Conservation (phyloP, 2,888 invertebrate genomes). For the Hedychridium roseum region DNA sequence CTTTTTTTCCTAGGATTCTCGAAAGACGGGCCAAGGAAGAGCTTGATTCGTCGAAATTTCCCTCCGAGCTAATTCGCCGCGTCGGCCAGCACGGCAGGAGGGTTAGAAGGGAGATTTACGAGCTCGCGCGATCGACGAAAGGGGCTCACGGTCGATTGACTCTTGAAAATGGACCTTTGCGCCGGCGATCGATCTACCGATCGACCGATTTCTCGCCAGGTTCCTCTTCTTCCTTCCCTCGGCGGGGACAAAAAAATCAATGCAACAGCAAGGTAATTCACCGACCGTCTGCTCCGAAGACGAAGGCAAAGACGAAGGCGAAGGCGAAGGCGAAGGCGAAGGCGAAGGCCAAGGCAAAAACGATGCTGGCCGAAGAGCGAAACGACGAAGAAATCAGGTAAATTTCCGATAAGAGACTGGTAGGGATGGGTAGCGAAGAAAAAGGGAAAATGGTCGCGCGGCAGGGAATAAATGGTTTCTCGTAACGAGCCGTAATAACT, state of each 20-base stretch:
- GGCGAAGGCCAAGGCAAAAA: too few relatives aligned
- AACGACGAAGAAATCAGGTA: too few relatives aligned
- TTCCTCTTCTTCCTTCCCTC: too few relatives aligned
- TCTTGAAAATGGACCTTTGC: conserved; percentile 41
- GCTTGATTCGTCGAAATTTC: conserved; percentile 29
- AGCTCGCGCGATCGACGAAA: conserved; percentile 47
- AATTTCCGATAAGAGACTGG: too few relatives aligned
- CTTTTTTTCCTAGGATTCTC: conserved; percentile 3
- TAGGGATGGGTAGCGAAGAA: too few relatives aligned
- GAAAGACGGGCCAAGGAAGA: conserved; percentile 6
- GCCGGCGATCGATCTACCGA: background rate
- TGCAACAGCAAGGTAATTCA: too few relatives aligned
- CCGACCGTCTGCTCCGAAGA: conserved; percentile 10
- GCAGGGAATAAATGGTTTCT: conserved; percentile 23
- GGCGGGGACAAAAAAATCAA: too few relatives aligned
- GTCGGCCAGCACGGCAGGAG: background rate
- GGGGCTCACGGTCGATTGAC: conserved; percentile 53
- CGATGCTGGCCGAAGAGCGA: too few relatives aligned
- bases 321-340: conserved; percentile 11
- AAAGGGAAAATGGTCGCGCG: conserved; percentile 30
- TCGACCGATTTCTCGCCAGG: conserved; percentile 4
- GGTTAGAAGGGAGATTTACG: conserved; percentile 40
- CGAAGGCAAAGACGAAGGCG: conserved; percentile 1
- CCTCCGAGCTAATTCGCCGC: conserved; percentile 24
- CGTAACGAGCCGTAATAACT: conserved; percentile 53